Base-by-base conservation (phyloP, 2,888 invertebrate species). In the Trachelus stipa region DNA sequence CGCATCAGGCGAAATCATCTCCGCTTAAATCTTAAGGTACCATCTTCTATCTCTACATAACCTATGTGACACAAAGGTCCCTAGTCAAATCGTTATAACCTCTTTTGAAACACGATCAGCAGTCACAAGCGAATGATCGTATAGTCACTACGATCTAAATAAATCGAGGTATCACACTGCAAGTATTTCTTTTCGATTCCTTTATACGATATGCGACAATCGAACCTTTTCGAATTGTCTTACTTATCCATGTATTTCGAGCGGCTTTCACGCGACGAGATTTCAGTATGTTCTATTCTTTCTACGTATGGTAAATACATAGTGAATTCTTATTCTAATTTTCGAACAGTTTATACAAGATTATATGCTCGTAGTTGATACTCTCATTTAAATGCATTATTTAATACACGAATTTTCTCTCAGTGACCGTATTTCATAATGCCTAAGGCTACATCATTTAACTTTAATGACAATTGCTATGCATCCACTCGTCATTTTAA, bases 401-500 rank as follows among this genome's bases (percentile, higher is more conserved):
- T 40, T 40, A 40, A 40, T 2, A 40, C 79, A 79, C 75, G 77
- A 34, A 68, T 33, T 73, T 85, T 84, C 37, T 82, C 83, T 81
- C 84, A 84, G 84, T 79, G 74, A 37, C 69, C 73, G 76, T 82
- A 84, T 86, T 83, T 85, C 83, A 84, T 82, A 81, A 84, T 85
- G 82, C 87, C 86, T 84, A 87, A 86, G 86, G 86, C 85, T 87
- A 86, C 81, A 81, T 86, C 85, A 85, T 84, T 82, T 79, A 82
- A 75, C 76, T 77, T 15, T 34, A 40, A 73, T 31, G 76, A 74
- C 69, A 40, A 40, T 76, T 77, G 69, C 76, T 75, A 77, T 80
- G 75, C 78, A 81, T 73, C 82, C 80, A 81, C 80, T 76, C 40
- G 37, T 82, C 82, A 40, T 40, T 40, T 40, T 15, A 40, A 84